These are phyloP conservation scores for Nephila pilipes DNA, from an alignment of 1,140 invertebrate genomes.

Conservation along the genomic window DNA sequence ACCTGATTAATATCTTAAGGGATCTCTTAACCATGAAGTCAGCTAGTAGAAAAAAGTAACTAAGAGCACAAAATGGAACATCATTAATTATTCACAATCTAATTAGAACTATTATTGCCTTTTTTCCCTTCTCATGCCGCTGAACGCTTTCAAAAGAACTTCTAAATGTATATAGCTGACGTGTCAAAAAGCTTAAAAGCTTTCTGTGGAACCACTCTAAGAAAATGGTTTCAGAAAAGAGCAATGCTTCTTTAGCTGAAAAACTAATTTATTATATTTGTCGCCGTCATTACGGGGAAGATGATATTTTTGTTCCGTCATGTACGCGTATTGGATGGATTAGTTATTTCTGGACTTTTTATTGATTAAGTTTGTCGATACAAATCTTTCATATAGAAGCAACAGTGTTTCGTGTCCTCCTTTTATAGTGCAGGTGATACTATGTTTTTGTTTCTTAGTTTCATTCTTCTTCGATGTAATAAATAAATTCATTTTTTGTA, in stretches of 20 bases:
- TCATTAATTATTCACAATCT: not conserved
- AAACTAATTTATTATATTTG: conserved; percentile 19
- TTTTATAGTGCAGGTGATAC: no score
- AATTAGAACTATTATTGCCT: not conserved
- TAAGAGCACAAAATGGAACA: not conserved
- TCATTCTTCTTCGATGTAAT: no score
- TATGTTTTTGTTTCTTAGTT: no score
- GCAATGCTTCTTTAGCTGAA: not conserved
- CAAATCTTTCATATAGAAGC: not conserved
- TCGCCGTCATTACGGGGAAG: not conserved
- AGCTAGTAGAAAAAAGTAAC: not conserved
- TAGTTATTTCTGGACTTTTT: not conserved
- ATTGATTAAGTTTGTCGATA: conserved; percentile 6
- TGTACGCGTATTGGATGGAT: conserved; percentile 11
- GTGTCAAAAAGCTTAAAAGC: not conserved
- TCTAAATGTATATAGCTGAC: not conserved
- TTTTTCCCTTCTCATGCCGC: not conserved
- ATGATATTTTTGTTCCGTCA: conserved; percentile 17
- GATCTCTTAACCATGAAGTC: not conserved
- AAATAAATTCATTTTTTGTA: no score
- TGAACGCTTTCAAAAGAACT: not conserved
- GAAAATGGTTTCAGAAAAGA: not conserved
- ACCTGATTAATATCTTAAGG: not conserved
- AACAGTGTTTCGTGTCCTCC: not conserved
- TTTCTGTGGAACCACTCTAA: not conserved